Evolutionary conservation across 2,797 vertebrate species (phyloP), one percentile per base, ranked within the genome.

Genomic region (Takifugu rubripes): DNA sequence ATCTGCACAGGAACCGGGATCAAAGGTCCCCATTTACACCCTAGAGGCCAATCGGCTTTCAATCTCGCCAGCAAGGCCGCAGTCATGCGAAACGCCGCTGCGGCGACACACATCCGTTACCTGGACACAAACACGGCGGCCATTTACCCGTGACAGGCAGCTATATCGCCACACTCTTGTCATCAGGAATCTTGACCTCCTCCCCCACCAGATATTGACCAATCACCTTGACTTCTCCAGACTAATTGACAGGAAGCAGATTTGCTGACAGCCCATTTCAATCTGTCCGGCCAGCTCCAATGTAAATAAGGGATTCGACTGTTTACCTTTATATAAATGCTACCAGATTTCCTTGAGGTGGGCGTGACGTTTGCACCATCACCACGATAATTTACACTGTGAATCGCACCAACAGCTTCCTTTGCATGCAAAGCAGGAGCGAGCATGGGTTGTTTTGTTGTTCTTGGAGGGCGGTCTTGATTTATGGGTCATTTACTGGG

Each of bases 61-160:
- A 90, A 90, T 92, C 89, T 75, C 43, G 49, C 25, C 3, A 49
- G 82, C 78, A 79, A 88, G 87, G 86, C 84, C 83, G 75, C 54
- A 47, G 74, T 77, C 81, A 84, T 83, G 81, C 87, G 87, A 84
- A 82, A 77, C 64, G 8, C 7, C 1, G 0, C 56, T 81, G 87
- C 56, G 59, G 56, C 65, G 54, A 78, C 83, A 72, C 68, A 79
- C 71, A 82, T 83, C 80, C 60, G 43, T 68, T 75, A 58, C 49
- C 71, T 21, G 1, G 16, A 16, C 72, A 67, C 78, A 72, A 72
- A 74, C 70, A 71, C 72, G 84, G 86, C 84, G 86, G 80, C 72
- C 80, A 70, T 63, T 65, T 4, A 42, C 25, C 6, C 54, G 27
- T 79, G 83, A 84, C 74, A 52, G 84, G 77, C 78, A 82, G 68